Base-by-base conservation (phyloP, 2,797 vertebrate species). In the Myotis planiceps region DNA sequence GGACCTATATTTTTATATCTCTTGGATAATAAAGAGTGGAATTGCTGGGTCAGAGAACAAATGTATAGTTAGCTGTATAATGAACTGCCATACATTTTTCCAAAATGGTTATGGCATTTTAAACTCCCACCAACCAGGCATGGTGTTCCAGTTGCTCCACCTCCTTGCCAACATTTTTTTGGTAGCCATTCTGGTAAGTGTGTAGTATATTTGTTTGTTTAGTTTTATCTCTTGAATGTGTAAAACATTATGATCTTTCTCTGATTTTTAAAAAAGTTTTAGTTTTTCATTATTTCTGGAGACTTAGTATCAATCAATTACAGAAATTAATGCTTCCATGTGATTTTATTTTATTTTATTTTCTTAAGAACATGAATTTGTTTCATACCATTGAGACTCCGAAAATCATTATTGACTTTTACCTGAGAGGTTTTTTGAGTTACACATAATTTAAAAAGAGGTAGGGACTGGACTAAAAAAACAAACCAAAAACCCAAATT, bases 361-460 rank as follows among this genome's bases (percentile, higher is more conserved):
- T 79, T 97, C 68, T 90, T 93, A 90, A 92, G 49, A 97, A 96
- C 0, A 60, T 14, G 72, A 75, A 90, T 98, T 98, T 98, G 98
- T 98, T 98, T 91, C 51, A 92, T 89, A 51, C 13, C 5, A 45
- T 37, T 79, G 53, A 96, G 94, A 78, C 81, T 95, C 90, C 34
- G 49, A 96, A 90, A 53, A 32, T 92, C 23, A 92, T 93, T 87
- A 84, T 76, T 93, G 90, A 85, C 86, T 92, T 95, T 96, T 47
- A 84, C 65, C 76, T 39, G 63, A 97, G 88, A 78, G 74, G 39
- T 85, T 37, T 88, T 74, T 65, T 88, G 27, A 91, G 92, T 94
- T 55, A 92, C 0, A 86, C 79, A 92, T 92, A 94, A 90, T 97
- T 97, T 96, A 92, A 95, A 96, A 94, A 84, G 95, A 95, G 88